Percentiles rank a stretch among this genome's conserved stretches.
Conservation (phyloP, 2,888 invertebrate genomes). For the Ichneumoninae sp. region DNA sequence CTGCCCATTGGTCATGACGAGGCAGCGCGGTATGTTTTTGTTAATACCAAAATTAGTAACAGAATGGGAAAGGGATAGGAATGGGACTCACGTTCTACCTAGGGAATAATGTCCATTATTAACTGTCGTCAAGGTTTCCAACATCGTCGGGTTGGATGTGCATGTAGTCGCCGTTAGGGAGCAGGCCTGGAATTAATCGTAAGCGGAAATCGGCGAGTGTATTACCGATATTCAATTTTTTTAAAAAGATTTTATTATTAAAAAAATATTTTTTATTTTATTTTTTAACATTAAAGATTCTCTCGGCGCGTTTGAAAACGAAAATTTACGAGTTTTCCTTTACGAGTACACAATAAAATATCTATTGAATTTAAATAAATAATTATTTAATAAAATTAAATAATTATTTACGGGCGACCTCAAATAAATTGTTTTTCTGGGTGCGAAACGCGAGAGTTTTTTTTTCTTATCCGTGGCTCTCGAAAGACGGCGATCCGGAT, state of each 20-base stretch:
- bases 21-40: not conserved
- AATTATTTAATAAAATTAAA: too few relatives aligned
- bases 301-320: conserved; percentile 6
- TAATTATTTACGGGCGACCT: too few relatives aligned
- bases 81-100: conserved; percentile 60
- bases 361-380: too few relatives aligned
- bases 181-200: conserved; percentile 74
- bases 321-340: conserved; percentile 44
- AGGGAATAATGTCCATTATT: conserved; percentile 53
- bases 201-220: conserved; percentile 19
- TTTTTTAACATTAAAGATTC: conserved; percentile 24
- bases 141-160: conserved; percentile 72
- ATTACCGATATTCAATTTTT: not conserved
- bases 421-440: too few relatives aligned
- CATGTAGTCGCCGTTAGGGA: conserved; percentile 81
- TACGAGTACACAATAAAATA: not conserved
- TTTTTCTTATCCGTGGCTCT: not conserved
- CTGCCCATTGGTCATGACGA: conserved; percentile 13
- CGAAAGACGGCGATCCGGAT: too few relatives aligned
- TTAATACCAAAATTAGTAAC: not conserved
- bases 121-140: conserved; percentile 67
- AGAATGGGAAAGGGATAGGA: conserved; percentile 50
- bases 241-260: not conserved
- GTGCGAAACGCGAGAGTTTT: conserved; percentile 4
- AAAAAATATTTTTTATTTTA: not conserved